A percentile compares a stretch with the other conserved stretches of the same genome.
phyloP scores from a whole-genome alignment of 1,140 invertebrate genomes.

The Zaprionus kolodkinae region DNA sequence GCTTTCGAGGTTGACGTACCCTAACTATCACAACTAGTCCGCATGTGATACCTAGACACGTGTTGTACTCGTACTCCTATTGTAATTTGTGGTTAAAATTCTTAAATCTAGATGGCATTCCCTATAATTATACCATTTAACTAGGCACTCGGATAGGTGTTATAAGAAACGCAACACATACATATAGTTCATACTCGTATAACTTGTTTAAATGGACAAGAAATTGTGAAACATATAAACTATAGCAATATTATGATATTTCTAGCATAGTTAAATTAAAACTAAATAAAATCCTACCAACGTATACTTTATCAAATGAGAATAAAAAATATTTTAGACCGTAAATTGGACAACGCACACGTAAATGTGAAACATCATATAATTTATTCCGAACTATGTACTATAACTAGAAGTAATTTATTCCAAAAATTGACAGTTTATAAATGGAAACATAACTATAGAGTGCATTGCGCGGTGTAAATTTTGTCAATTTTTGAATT shows the following conservation, averaged over 20 bases:
- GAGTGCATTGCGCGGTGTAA: slow-evolving; percentile 34
- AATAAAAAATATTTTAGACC: slow-evolving; percentile 35
- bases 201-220: slow-evolving; percentile 29
- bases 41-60: slow-evolving; percentile 59
- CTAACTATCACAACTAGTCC: slow-evolving; percentile 62
- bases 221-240: slow-evolving; percentile 54
- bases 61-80: slow-evolving; percentile 35
- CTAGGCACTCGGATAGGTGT: slow-evolving; percentile 18
- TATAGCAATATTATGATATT: slow-evolving; percentile 79
- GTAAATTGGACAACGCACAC: slow-evolving; percentile 23
- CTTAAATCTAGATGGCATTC: slow-evolving; percentile 29
- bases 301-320: slow-evolving; percentile 28
- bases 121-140: slow-evolving; percentile 7
- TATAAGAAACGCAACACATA: slow-evolving; percentile 32
- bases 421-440: slow-evolving; percentile 37
- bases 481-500: slow-evolving; percentile 73
- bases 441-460: slow-evolving; percentile 36
- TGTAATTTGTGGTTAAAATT: slow-evolving; percentile 20
- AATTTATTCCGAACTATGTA: slow-evolving; percentile 18
- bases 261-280: slow-evolving; percentile 33
- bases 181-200: slow-evolving; percentile 5
- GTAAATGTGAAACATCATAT: slow-evolving; percentile 9
- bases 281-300: slow-evolving; percentile 1
- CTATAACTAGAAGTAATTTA: slow-evolving; percentile 14
- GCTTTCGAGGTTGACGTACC: slow-evolving; percentile 34